Conservation (phyloP, 37 sponge, comb jelly and placozoan species). For the Hormiphora californensis region DNA sequence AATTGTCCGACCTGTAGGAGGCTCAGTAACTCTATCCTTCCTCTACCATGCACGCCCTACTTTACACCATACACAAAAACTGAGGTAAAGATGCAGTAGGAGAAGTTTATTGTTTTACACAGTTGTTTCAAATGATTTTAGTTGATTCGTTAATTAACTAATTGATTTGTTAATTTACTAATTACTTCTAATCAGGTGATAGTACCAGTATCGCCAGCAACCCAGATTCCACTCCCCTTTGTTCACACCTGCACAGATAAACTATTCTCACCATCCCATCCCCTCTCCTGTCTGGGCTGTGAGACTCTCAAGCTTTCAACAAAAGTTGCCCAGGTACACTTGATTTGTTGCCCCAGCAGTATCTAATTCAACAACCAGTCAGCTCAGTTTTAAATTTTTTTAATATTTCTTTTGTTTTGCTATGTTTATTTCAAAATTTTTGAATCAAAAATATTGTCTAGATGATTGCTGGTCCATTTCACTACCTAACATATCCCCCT, state of each 20-base stretch:
- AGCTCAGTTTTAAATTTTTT: no score
- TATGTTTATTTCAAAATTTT: no score
- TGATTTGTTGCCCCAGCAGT: no score
- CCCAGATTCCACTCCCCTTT: slow-evolving; percentile 23
- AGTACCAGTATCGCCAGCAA: slow-evolving; percentile 1
- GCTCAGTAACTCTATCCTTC: not conserved
- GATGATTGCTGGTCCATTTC: no score
- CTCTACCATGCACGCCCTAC: not conserved
- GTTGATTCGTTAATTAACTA: no score
- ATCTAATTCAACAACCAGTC: no score
- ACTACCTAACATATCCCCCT: no score
- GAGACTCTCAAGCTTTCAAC: not conserved
- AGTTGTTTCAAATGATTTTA: no score
- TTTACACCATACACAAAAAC: not conserved
- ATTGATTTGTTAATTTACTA: no score
- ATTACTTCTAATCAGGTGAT: no score
- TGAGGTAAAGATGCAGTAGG: not conserved
- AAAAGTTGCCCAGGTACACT: not conserved
- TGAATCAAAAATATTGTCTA: no score
- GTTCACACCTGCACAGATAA: not conserved
- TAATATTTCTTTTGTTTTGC: no score
- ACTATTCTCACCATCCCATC: not conserved
- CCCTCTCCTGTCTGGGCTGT: not conserved
- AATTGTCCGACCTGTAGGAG: slow-evolving; percentile 16
- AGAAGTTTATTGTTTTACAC: not conserved